These are phyloP conservation scores for Astropecten irregularis DNA, from an alignment of 53 echinoderm and acorn worm species.

Conservation along the genomic window DNA sequence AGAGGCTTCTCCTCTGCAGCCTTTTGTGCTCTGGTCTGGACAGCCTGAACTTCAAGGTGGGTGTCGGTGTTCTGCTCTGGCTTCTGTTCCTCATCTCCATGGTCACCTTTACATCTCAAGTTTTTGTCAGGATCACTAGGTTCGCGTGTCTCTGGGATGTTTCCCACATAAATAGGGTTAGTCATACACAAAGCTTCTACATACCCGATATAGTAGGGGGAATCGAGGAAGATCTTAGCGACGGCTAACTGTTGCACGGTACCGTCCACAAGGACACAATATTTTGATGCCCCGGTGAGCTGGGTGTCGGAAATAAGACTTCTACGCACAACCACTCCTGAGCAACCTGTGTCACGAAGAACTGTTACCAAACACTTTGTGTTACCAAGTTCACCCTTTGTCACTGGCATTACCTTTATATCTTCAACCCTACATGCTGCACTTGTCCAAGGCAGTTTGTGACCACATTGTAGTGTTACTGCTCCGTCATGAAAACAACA, in stretches of 20 bases:
- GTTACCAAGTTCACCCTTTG: not conserved
- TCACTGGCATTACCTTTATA: not conserved
- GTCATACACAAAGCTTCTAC: conserved; percentile 27
- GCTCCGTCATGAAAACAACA: not conserved
- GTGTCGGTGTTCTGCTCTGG: no score
- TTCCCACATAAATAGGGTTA: conserved; percentile 28
- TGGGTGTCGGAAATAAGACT: not conserved
- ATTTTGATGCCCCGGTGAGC: not conserved
- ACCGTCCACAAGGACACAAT: not conserved
- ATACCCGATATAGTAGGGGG: not conserved
- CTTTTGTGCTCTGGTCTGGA: conserved; percentile 10
- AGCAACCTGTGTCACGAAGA: conserved; percentile 16
- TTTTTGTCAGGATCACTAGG: not conserved
- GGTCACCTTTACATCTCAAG: not conserved
- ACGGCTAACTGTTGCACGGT: not conserved
- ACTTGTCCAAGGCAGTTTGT: not conserved
- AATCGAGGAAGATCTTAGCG: not conserved
- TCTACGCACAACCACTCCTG: not conserved
- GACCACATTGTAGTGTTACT: not conserved
- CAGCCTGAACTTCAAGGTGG: not conserved
- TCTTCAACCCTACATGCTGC: not conserved
- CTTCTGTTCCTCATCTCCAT: not conserved
- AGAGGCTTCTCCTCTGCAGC: not conserved
- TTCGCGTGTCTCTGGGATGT: not conserved
- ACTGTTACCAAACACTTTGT: not conserved